A percentile compares a stretch with the other conserved stretches of the same genome.
These are phyloP conservation scores for Archips xylosteana DNA, from an alignment of 2,888 invertebrate species.

Conservation along the genomic window DNA sequence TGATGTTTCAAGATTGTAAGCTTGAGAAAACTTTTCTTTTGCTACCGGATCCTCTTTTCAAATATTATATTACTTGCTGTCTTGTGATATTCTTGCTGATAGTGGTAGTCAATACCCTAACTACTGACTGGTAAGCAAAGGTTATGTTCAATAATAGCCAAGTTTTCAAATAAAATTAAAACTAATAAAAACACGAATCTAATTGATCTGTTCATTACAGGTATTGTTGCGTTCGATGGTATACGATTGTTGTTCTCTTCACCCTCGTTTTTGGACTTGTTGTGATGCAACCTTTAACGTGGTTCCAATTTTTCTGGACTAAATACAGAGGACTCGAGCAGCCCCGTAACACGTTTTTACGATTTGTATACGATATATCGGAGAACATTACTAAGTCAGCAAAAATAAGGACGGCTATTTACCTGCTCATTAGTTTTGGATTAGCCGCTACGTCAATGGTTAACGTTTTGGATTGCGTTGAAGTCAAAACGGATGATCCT, in stretches of 20 bases:
- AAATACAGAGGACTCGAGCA: constrained; percentile 79
- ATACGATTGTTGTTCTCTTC: constrained; percentile 62
- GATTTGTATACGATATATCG: constrained; percentile 87
- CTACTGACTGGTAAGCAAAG: constrained; percentile 70
- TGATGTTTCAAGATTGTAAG: constrained; percentile 81
- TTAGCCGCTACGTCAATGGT: constrained; percentile 88
- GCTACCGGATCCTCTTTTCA: constrained; percentile 93
- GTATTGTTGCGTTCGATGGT: constrained; percentile 67
- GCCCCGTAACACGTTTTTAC: constrained; percentile 82
- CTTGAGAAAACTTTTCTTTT: constrained; percentile 90
- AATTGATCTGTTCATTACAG: constrained; percentile 53
- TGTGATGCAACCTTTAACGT: constrained; percentile 88
- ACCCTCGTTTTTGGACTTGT: constrained; percentile 63
- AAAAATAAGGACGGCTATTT: constrained; percentile 87
- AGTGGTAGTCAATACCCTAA: constrained; percentile 69
- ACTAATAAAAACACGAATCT: not conserved
- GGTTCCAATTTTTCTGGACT: constrained; percentile 91
- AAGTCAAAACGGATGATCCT: constrained; percentile 58
- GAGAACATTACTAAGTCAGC: constrained; percentile 87
- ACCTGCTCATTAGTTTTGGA: constrained; percentile 87
- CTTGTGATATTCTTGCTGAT: constrained; percentile 69
- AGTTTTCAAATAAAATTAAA: not conserved
- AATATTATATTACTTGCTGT: constrained; percentile 87
- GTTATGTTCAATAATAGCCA: not conserved
- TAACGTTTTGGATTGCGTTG: constrained; percentile 84